Base-by-base conservation (phyloP, 1,140 invertebrate species). In the Ectropis grisescens region DNA sequence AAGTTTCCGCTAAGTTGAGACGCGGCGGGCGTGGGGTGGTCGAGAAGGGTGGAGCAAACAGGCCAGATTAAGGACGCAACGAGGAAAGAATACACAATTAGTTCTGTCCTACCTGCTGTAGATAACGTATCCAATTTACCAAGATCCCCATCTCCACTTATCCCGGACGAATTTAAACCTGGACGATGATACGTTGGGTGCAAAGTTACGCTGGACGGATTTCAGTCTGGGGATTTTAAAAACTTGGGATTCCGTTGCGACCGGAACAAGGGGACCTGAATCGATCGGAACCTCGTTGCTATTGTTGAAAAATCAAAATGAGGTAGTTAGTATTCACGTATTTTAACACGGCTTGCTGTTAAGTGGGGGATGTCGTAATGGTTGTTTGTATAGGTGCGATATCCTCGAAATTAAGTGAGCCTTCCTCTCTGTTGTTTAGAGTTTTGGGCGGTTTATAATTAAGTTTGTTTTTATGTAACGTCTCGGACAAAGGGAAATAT, bases 81-180 rank as follows among this genome's bases (percentile, higher is more conserved):
- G 70, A 78, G 72, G 62, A 80, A 81, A 78, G 75, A 81, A 81
- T 81, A 81, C 75, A 78, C 67, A 81, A 81, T 81, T 81, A 81
- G 75, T 57, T 69, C 49, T 52, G 55, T 55, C 43, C 66, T 81
- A 81, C 75, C 72, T 81, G 72, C 58, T 69, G 48, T 36, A 67
- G 59, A 66, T 66, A 66, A 56, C 41, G 49, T 50, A 58, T 50
- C 71, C 66, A 76, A 55, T 43, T 37, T 64, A 64, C 41, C 13
- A 25, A 49, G 71, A 65, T 11, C 50, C 29, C 37, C 47, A 39
- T 56, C 39, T 36, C 33, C 42, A 41, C 30, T 45, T 42, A 34
- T 33, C 27, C 34, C 30, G 32, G 47, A 47, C 44, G 38, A 28
- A 37, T 47, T 47, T 51, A 51, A 47, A 47, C 32, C 30, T 31